Evolutionary conservation across 2,888 invertebrate genomes (phyloP).

Genomic region (Leucophora obtusa): DNA sequence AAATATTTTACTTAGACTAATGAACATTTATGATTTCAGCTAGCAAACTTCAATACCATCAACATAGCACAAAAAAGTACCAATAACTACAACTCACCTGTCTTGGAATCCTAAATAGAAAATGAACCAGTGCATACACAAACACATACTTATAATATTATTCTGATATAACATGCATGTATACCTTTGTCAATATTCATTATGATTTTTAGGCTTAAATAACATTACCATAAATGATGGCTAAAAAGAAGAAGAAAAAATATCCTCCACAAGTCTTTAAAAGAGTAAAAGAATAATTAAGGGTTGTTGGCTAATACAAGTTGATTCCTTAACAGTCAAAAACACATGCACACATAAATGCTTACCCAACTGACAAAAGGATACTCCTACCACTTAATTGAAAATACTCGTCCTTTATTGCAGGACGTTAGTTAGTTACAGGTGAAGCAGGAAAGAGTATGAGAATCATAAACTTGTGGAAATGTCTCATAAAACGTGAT

Average conservation of each 20-base stretch:
- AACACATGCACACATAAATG: conserved; percentile 5
- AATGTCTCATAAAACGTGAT: conserved; percentile 79
- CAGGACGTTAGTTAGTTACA: not conserved
- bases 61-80: not conserved
- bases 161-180: conserved; percentile 21
- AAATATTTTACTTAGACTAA: conserved; percentile 63
- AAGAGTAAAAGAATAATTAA: conserved; percentile 39
- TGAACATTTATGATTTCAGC: conserved; percentile 59
- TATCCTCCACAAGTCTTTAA: conserved; percentile 2
- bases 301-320: conserved; percentile 59
- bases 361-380: conserved; percentile 16
- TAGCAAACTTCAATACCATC: conserved; percentile 18
- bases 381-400: conserved; percentile 39
- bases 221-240: conserved; percentile 67
- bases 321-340: conserved; percentile 52
- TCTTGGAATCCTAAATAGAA: conserved; percentile 49
- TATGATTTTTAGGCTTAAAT: conserved; percentile 70
- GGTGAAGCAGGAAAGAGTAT: conserved; percentile 16
- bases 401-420: conserved; percentile 12
- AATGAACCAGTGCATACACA: conserved; percentile 14
- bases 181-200: conserved; percentile 78
- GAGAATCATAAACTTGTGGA: conserved; percentile 76
- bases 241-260: conserved; percentile 31
- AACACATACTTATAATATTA: conserved; percentile 8
- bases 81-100: conserved; percentile 54